Percentiles rank a stretch among this genome's conserved stretches.
Conservation (phyloP, 2,888 invertebrate genomes). For the Molorchus minor region DNA sequence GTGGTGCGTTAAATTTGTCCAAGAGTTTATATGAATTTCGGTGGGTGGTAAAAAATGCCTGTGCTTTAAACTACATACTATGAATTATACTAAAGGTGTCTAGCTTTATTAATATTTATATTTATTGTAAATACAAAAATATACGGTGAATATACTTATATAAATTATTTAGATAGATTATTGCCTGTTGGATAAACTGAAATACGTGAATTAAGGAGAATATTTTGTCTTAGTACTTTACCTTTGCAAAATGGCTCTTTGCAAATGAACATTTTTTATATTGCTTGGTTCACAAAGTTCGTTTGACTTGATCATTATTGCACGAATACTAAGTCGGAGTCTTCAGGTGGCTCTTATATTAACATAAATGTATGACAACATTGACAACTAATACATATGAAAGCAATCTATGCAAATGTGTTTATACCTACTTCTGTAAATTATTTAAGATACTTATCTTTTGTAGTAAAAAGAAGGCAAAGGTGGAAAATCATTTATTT, state of each 20-base stretch:
- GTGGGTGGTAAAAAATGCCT: too few species aligned
- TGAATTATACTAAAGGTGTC: too few species aligned
- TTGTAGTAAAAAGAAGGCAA: neutral
- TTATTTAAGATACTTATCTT: constrained; percentile 6
- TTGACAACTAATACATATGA: constrained; percentile 25
- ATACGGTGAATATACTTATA: too few species aligned
- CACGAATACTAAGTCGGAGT: constrained; percentile 4
- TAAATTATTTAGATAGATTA: too few species aligned
- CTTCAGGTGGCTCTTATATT: constrained; percentile 7
- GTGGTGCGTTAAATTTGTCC: too few species aligned
- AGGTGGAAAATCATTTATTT: constrained; percentile 9
- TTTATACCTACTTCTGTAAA: constrained; percentile 3
- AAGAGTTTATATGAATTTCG: too few species aligned
- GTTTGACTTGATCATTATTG: constrained; percentile 22
- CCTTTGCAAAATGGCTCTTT: constrained; percentile 46
- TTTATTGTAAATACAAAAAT: too few species aligned
- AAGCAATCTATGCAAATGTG: constrained; percentile 13
- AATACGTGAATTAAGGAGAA: too few species aligned
- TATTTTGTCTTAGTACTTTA: too few species aligned
- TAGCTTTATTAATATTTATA: too few species aligned
- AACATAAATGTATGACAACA: neutral
- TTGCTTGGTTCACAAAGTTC: constrained; percentile 28
- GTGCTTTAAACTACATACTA: too few species aligned
- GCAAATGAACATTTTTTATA: constrained; percentile 39
- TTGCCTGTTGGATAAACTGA: too few species aligned